A percentile compares a stretch with the other conserved stretches of the same genome.
Conservation (phyloP, 1,140 invertebrate genomes). For the Watersipora subatra region DNA sequence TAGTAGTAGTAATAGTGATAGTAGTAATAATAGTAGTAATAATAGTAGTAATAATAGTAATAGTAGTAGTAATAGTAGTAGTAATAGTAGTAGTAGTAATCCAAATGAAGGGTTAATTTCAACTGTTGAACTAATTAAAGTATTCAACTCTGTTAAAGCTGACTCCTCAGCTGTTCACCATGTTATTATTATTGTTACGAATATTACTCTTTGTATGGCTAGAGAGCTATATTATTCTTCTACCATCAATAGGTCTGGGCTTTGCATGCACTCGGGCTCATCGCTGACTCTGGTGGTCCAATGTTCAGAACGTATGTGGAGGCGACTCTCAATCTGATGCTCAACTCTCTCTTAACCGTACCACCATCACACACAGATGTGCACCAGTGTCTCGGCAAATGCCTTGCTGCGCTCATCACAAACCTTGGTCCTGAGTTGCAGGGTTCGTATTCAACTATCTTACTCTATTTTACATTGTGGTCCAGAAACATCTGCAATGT, state of each 20-base stretch:
- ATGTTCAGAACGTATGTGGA: constrained; percentile 97
- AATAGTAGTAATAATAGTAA: neutral
- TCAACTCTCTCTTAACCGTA: constrained; percentile 76
- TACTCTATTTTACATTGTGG: too few species aligned
- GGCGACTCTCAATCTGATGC: constrained; percentile 69
- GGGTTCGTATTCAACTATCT: constrained; percentile 44
- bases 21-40: neutral
- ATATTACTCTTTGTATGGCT: too few species aligned
- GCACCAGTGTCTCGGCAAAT: constrained; percentile 83
- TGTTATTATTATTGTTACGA: too few species aligned
- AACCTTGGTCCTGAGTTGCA: constrained; percentile 93
- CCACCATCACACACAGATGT: constrained; percentile 80
- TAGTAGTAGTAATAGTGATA: neutral
- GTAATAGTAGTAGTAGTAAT: too few species aligned
- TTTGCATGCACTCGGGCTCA: constrained; percentile 79
- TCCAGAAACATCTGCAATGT: too few species aligned
- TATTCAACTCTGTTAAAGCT: too few species aligned
- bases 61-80: neutral
- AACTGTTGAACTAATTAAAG: too few species aligned
- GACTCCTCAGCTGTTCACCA: too few species aligned
- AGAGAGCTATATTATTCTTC: too few species aligned
- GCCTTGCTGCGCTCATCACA: constrained; percentile 84
- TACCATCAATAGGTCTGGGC: constrained; percentile 97
- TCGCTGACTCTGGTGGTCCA: constrained; percentile 91
- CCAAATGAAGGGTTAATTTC: too few species aligned